Conservation (phyloP, 2,113 vertebrate species). For the Pelvicachromis taeniatus region DNA sequence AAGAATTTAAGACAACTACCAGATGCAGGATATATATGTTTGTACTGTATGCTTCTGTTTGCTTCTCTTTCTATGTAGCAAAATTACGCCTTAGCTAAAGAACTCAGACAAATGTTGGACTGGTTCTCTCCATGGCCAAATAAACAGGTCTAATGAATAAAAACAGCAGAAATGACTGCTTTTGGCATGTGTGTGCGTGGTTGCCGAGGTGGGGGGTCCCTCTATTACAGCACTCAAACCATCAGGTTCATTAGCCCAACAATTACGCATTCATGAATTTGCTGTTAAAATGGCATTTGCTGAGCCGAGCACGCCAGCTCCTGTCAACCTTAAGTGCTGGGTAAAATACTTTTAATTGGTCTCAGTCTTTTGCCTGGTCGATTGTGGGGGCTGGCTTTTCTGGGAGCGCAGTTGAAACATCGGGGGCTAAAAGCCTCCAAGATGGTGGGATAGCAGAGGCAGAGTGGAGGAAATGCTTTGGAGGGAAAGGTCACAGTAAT, state of each 20-base stretch:
- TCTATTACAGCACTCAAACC: constrained; percentile 53
- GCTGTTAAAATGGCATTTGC: constrained; percentile 70
- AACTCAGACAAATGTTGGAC: not conserved
- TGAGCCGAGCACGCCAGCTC: constrained; percentile 48
- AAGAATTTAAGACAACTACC: not conserved
- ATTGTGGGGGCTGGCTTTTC: constrained; percentile 48
- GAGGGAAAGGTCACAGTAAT: constrained; percentile 69
- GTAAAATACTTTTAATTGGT: constrained; percentile 76
- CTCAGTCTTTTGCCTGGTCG: constrained; percentile 60
- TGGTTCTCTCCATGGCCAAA: not conserved
- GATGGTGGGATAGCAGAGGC: constrained; percentile 30
- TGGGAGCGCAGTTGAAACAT: constrained; percentile 36
- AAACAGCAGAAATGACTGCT: constrained; percentile 2
- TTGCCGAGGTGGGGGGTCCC: constrained; percentile 34
- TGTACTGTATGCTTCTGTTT: not conserved
- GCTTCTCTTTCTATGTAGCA: not conserved
- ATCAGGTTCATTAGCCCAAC: constrained; percentile 66
- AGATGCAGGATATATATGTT: not conserved
- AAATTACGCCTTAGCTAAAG: not conserved
- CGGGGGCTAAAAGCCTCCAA: constrained; percentile 58
- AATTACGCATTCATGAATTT: constrained; percentile 73
- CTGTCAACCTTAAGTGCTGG: constrained; percentile 70
- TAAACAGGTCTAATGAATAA: constrained; percentile 35
- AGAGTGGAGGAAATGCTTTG: constrained; percentile 35
- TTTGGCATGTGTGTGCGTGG: not conserved